Evolutionary conservation across 2,888 invertebrate genomes (phyloP).

Genomic region (Rhamnusium bicolor): DNA sequence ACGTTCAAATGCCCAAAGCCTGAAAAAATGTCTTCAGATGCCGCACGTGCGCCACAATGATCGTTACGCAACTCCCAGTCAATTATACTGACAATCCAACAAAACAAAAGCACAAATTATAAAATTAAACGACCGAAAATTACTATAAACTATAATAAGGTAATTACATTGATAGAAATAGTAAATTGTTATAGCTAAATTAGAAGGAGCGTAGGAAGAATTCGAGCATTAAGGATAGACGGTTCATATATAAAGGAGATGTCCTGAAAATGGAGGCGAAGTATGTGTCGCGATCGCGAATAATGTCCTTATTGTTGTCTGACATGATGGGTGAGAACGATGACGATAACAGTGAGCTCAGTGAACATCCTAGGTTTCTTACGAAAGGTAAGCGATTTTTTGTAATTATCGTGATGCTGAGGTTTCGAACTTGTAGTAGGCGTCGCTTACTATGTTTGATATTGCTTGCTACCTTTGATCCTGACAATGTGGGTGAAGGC

Average conservation of each 20-base stretch:
- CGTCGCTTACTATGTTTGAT: neutral
- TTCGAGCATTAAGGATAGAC: neutral
- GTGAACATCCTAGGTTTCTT: slow-evolving; percentile 79
- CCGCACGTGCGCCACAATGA: neutral
- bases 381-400: slow-evolving; percentile 75
- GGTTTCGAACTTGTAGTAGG: neutral
- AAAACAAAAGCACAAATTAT: slow-evolving; percentile 48
- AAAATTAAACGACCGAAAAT: slow-evolving; percentile 47
- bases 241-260: slow-evolving; percentile 44
- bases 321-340: slow-evolving; percentile 78
- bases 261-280: slow-evolving; percentile 35
- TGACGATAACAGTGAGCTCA: slow-evolving; percentile 85
- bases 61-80: slow-evolving; percentile 26
- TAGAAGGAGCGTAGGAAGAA: slow-evolving; percentile 27
- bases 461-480: neutral
- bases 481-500: neutral
- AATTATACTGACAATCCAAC: slow-evolving; percentile 44
- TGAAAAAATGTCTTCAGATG: neutral
- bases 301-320: slow-evolving; percentile 61
- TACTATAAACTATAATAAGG: slow-evolving; percentile 30
- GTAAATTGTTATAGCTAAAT: slow-evolving; percentile 47
- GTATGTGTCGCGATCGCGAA: slow-evolving; percentile 25
- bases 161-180: slow-evolving; percentile 46
- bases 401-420: neutral
- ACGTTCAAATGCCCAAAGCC: neutral